These are phyloP conservation scores for Dysidea cf. avara DNA, from an alignment of 37 sponge, comb jelly and placozoan species.

Conservation along the genomic window DNA sequence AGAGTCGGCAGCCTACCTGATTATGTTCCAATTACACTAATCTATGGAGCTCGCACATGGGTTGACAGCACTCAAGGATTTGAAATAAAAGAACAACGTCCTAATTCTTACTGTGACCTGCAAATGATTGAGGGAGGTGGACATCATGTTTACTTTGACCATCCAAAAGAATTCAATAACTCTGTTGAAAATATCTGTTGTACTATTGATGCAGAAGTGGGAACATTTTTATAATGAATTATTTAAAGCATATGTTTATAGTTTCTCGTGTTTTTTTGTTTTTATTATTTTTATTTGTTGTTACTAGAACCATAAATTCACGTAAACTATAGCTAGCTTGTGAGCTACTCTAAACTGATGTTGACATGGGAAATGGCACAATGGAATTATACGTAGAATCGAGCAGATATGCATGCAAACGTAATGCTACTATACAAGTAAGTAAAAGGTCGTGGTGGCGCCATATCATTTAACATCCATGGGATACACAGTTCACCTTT, in stretches of 20 bases:
- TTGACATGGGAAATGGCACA: too few relatives aligned
- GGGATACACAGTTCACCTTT: too few relatives aligned
- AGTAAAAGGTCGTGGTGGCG: too few relatives aligned
- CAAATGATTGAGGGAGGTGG: conserved; percentile 11
- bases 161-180: conserved; percentile 16
- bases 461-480: too few relatives aligned
- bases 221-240: not conserved
- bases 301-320: too few relatives aligned
- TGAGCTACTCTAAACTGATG: too few relatives aligned
- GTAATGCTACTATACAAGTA: too few relatives aligned
- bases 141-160: conserved; percentile 32
- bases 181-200: conserved; percentile 5
- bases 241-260: not conserved
- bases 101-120: conserved; percentile 4
- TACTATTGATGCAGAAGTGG: conserved; percentile 5
- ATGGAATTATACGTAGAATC: too few relatives aligned
- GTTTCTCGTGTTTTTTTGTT: too few relatives aligned
- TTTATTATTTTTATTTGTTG: too few relatives aligned
- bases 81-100: conserved; percentile 3
- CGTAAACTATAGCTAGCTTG: too few relatives aligned
- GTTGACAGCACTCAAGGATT: conserved; percentile 12
- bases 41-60: conserved; percentile 61
- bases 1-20: conserved; percentile 10
- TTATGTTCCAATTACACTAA: conserved; percentile 53
- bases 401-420: too few relatives aligned